Evolutionary conservation across 2,113 vertebrate genomes (phyloP).

Genomic region (Prinia subflava): DNA sequence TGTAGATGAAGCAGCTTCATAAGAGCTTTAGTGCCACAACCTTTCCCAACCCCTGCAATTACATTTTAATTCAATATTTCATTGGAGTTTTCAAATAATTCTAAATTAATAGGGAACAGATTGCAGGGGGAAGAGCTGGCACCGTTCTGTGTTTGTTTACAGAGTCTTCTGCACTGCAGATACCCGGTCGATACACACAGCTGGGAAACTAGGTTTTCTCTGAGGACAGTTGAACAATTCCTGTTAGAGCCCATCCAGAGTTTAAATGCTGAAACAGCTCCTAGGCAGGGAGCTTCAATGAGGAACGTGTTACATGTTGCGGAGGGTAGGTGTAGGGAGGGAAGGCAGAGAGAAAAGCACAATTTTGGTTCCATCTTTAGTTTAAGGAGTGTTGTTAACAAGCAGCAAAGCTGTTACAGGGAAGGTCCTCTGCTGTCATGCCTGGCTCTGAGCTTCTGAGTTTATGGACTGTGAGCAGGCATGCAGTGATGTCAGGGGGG

Average conservation of each 20-base stretch:
- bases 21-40: constrained; percentile 52
- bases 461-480: not conserved
- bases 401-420: not conserved
- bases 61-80: constrained; percentile 65
- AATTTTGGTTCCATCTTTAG: not conserved
- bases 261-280: not conserved
- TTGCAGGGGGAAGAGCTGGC: constrained; percentile 40
- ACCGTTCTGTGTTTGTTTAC: not conserved
- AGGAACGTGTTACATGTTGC: not conserved
- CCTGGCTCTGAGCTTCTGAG: not conserved
- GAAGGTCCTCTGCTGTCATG: not conserved
- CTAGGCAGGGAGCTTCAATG: not conserved
- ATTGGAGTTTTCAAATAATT: constrained; percentile 58
- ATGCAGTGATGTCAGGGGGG: not conserved
- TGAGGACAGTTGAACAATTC: not conserved
- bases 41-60: constrained; percentile 56
- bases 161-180: constrained; percentile 21
- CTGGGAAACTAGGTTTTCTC: constrained; percentile 22
- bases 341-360: not conserved
- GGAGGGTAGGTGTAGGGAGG: not conserved
- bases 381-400: not conserved
- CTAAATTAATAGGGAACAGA: constrained; percentile 62
- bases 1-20: constrained; percentile 8
- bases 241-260: not conserved
- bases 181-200: not conserved